Evolutionary conservation across 2,113 vertebrate species (phyloP).

Genomic region (Mastomys coucha): DNA sequence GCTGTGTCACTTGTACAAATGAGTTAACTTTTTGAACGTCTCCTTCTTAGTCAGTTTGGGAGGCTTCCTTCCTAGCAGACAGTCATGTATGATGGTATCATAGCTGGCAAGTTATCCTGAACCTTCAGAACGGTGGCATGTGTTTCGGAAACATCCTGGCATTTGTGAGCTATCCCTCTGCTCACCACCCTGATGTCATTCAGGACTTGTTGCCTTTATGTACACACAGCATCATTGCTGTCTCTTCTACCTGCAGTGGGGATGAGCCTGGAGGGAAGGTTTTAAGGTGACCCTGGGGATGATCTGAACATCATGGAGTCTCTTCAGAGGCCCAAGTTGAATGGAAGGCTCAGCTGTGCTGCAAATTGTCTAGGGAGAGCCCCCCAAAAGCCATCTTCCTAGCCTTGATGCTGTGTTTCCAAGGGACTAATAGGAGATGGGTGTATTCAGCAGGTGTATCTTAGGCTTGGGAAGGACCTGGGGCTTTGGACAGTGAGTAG

Average conservation of each 20-base stretch:
- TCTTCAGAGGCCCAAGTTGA: not conserved
- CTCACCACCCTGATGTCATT: accelerated
- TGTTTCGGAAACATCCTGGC: accelerated
- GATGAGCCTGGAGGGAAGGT: accelerated
- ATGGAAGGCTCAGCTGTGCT: too few species aligned
- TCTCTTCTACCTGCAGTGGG: too few species aligned
- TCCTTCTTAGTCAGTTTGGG: not conserved
- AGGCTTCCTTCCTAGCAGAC: not conserved
- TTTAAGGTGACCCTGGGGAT: too few species aligned
- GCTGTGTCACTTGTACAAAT: not conserved
- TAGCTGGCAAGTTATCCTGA: not conserved
- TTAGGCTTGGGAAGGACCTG: not conserved
- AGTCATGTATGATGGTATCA: too few species aligned
- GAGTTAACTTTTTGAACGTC: accelerated
- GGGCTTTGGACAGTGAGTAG: not conserved
- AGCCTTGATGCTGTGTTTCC: not conserved
- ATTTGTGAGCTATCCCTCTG: not conserved
- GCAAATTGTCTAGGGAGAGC: not conserved
- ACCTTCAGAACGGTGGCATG: accelerated
- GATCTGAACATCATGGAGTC: not conserved
- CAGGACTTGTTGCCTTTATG: accelerated
- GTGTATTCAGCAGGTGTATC: accelerated
- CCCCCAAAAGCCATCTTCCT: too few species aligned
- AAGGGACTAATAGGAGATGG: too few species aligned
- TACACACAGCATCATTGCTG: accelerated